Evolutionary conservation across 92 coral and sea anemone species (phyloP), one percentile per base, ranked within the genome.

Genomic region (Diadumene lineata): DNA sequence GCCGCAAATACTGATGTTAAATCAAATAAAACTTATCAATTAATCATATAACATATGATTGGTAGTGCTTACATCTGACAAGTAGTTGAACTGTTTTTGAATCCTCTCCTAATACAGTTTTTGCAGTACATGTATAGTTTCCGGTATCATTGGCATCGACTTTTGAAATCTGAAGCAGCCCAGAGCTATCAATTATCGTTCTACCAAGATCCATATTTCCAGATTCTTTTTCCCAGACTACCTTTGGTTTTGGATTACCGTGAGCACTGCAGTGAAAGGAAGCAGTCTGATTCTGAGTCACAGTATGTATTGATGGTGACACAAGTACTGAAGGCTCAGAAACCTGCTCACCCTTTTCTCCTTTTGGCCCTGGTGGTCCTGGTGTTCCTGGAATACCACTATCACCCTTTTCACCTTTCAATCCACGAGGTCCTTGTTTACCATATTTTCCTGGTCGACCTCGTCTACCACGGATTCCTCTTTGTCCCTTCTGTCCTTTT

Each of bases 71-170:
- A 73, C 94, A 83, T 67, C 66, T 58, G 56, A 89, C 85, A 24
- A 26, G 22, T 1, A 84, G 34, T 18, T 2, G 16, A 13, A 62
- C 87, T 23, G 51, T 53, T 0, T 68, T 79, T 11, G 31, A 21
- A 11, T 32, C 78, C 0, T 51, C 18, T 0, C 80, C 90, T 15
- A 76, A 21, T 15, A 67, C 7, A 58, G 81, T 89, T 46, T 22
- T 33, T 0, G 94, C 97, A 29, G 34, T 46, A 24, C 97, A 92
- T 28, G 58, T 26, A 34, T 83, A 92, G 0, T 31, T 17, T 8
- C 88, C 94, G 0, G 19, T 19, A 56, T 92, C 98, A 0, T 43
- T 38, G 34, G 4, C 26, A 1, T 7, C 61, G 0, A 84, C 79
- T 4, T 26, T 44, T n/a, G 33, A 19, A 21, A 68, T 68, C 31